Evolutionary conservation across 2,888 invertebrate genomes (phyloP).

Genomic region (Liposcelis brunnea): DNA sequence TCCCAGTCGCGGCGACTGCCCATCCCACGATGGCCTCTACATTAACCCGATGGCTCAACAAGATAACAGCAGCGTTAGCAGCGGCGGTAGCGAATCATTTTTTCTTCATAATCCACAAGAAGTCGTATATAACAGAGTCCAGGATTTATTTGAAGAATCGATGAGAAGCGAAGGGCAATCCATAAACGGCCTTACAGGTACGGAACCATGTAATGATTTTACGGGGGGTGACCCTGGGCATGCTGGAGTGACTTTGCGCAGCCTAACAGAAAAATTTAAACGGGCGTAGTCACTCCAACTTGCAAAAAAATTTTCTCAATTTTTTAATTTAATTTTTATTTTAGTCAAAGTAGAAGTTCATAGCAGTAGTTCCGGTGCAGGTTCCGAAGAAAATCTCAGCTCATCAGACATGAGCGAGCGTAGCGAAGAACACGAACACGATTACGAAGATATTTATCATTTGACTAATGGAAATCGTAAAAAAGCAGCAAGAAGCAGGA

Average conservation of each 20-base stretch:
- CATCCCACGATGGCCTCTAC: constrained; percentile 53
- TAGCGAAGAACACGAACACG: constrained; percentile 40
- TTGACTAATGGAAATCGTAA: constrained; percentile 22
- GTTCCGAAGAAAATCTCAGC: constrained; percentile 43
- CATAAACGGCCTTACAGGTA: constrained; percentile 14
- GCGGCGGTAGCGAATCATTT: constrained; percentile 52
- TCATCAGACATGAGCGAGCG: constrained; percentile 36
- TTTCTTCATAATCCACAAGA: constrained; percentile 58
- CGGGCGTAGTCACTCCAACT: too few species aligned
- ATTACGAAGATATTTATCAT: constrained; percentile 68
- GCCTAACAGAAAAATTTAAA: too few species aligned
- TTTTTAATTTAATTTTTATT: constrained; percentile 1
- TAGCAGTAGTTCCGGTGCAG: constrained; percentile 39
- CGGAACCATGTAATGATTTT: too few species aligned
- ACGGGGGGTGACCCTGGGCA: too few species aligned
- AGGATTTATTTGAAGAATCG: constrained; percentile 53
- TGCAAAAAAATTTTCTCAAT: too few species aligned
- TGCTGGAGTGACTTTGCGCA: too few species aligned
- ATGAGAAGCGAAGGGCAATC: constrained; percentile 12
- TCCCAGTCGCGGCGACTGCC: constrained; percentile 4
- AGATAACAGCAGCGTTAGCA: constrained; percentile 30
- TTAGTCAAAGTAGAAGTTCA: constrained; percentile 75
- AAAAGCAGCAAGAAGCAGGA: constrained; percentile 15
- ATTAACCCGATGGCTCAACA: constrained; percentile 57
- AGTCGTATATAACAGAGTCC: constrained; percentile 67